These are phyloP conservation scores for Leptothorax acervorum DNA, from an alignment of 2,888 invertebrate genomes.

Conservation along the genomic window DNA sequence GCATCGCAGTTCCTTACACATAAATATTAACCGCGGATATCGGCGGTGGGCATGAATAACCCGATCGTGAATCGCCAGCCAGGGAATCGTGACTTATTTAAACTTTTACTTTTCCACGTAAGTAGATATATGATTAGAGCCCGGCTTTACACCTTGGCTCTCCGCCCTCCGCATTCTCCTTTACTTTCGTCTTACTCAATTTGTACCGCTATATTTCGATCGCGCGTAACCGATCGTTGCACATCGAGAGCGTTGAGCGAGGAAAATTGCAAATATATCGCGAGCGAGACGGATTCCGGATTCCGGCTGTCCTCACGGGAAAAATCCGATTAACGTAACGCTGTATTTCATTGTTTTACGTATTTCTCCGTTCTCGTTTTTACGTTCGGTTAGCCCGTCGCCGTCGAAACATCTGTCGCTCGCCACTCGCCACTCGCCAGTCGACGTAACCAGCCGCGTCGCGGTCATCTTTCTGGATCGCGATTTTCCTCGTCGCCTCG, in stretches of 20 bases:
- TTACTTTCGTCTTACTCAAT: conserved; percentile 17
- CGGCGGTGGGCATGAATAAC: conserved; percentile 10
- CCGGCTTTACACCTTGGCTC: conserved; percentile 4
- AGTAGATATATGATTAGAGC: conserved; percentile 4
- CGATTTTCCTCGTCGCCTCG: conserved; percentile 41
- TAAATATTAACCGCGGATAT: conserved; percentile 23
- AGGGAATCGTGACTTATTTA: conserved; percentile 14
- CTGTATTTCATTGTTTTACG: not conserved
- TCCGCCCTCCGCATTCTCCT: not conserved
- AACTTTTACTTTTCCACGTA: not conserved
- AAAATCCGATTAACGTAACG: conserved; percentile 24
- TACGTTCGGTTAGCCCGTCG: not conserved
- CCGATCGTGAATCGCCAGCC: not conserved
- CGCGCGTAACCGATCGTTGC: too few species aligned
- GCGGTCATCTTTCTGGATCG: conserved; percentile 45
- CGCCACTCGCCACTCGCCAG: not conserved
- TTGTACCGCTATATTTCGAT: not conserved
- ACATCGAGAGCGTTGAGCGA: not conserved
- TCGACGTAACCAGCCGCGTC: conserved; percentile 19
- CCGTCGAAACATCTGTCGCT: conserved; percentile 34
- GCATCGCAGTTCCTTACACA: not conserved
- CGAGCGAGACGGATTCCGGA: not conserved
- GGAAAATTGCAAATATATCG: not conserved
- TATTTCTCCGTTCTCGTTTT: not conserved
- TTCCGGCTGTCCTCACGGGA: not conserved